Conservation (phyloP, 92 coral and sea anemone genomes). For the Nematostella vectensis region DNA sequence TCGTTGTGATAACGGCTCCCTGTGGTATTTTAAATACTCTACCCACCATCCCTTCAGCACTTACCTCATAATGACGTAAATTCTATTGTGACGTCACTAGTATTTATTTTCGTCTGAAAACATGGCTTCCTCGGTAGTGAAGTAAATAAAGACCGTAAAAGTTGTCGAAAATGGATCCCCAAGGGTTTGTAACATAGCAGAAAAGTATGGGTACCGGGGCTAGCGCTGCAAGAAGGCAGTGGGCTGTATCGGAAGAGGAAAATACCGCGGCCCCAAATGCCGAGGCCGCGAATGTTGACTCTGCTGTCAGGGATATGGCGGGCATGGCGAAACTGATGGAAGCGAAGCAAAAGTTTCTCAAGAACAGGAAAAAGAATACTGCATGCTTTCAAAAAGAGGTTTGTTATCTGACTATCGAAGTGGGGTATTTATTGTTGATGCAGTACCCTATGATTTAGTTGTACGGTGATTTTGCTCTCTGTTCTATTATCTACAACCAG, state of each 20-base stretch:
- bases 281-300: slow-evolving; percentile 1
- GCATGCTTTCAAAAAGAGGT: slow-evolving; percentile 78
- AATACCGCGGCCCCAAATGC: slow-evolving; percentile 27
- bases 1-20: too few relatives aligned
- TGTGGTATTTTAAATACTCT: too few relatives aligned
- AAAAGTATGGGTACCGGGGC: slow-evolving; percentile 65
- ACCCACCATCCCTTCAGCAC: too few relatives aligned
- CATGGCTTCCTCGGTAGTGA: slow-evolving; percentile 63
- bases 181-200: not conserved
- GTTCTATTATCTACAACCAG: too few relatives aligned
- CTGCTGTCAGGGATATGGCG: slow-evolving; percentile 58
- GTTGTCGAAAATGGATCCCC: slow-evolving; percentile 6
- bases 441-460: too few relatives aligned
- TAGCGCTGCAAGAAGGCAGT: slow-evolving; percentile 58
- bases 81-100: slow-evolving; percentile 28
- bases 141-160: slow-evolving; percentile 28
- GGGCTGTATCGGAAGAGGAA: slow-evolving; percentile 58
- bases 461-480: too few relatives aligned
- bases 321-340: slow-evolving; percentile 84
- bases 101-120: slow-evolving; percentile 9
- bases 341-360: slow-evolving; percentile 84
- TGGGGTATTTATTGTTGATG: not conserved
- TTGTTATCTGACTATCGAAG: not conserved
- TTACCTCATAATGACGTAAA: not conserved
- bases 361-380: slow-evolving; percentile 63